phyloP scores from a whole-genome alignment of 2,888 invertebrate species.

The Piscicola geometra region DNA sequence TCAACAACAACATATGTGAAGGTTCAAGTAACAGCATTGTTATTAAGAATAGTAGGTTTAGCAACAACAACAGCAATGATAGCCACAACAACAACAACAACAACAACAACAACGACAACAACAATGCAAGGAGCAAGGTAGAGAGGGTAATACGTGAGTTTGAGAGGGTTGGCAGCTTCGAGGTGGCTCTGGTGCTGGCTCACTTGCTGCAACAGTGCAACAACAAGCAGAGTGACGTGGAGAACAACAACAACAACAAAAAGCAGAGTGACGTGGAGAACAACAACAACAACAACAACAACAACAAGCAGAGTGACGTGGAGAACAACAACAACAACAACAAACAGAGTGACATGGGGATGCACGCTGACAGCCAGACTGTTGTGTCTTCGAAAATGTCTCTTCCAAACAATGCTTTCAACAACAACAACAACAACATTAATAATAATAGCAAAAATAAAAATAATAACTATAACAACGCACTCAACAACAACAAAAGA shows the following conservation, averaged over 20 bases:
- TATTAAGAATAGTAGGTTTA: neutral
- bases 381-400: neutral
- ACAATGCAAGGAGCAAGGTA: constrained; percentile 40
- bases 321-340: neutral
- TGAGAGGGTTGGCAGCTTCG: neutral
- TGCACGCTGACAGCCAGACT: too few relatives aligned
- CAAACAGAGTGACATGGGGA: neutral
- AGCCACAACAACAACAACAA: neutral
- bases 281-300: constrained; percentile 5
- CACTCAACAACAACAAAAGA: neutral
- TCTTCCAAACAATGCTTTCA: neutral
- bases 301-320: neutral
- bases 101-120: constrained; percentile 38
- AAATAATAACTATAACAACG: neutral
- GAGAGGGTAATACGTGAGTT: neutral
- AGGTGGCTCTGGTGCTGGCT: neutral
- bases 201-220: neutral
- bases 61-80: too few relatives aligned
- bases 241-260: neutral
- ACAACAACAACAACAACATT: neutral
- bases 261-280: neutral
- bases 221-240: neutral
- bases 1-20: constrained; percentile 19
- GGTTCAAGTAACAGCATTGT: too few relatives aligned
- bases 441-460: constrained; percentile 7